Base-by-base conservation (phyloP, 2,888 invertebrate species). In the Scaptomyza flava region DNA sequence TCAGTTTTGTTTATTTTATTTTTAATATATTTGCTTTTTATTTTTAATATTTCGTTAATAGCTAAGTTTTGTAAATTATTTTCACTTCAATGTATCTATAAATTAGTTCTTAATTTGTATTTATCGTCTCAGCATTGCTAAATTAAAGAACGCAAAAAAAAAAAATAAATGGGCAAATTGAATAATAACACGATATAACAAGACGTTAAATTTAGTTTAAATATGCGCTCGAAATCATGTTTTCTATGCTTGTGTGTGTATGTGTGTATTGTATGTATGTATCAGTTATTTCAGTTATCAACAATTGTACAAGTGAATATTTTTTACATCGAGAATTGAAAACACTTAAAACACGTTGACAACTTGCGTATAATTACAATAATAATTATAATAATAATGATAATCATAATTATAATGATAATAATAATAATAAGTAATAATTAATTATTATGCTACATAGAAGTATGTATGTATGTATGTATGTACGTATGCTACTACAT, bases 61-160 rank as follows among this genome's bases (percentile, higher is more conserved):
- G 80, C 87, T 77, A 79, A 69, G 65, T 72, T 58, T 82, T 82
- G 87, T 82, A 82, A 87, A 82, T 87, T 82, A 87, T 77, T 79
- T 77, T 79, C 77, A 82, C 62, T 38, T 83, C 63, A 84, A 87
- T 84, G 75, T 76, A 70, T 87, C 88, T 85, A 87, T 83, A 83
- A 87, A 87, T 87, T 83, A 87, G 79, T 68, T 69, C 77, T 82
- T 82, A 81, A 60, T 69, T 68, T 82, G 63, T 85, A 87, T 87
- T 76, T 71, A 81, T 81, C 79, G 68, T 81, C 87, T 68, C 84
- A 69, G 84, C 71, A 79, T 81, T 81, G 76, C 68, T 84, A 75
- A 87, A 34, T 68, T 65, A 70, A 72, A 73, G 67, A 76, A 61
- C 76, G 60, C 64, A 68, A 73, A 82, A 71, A 57, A 64, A 58